Percentiles rank a stretch among this genome's conserved stretches.
These are phyloP conservation scores for Coptodon rendalli DNA, from an alignment of 2,113 vertebrate species.

Conservation along the genomic window DNA sequence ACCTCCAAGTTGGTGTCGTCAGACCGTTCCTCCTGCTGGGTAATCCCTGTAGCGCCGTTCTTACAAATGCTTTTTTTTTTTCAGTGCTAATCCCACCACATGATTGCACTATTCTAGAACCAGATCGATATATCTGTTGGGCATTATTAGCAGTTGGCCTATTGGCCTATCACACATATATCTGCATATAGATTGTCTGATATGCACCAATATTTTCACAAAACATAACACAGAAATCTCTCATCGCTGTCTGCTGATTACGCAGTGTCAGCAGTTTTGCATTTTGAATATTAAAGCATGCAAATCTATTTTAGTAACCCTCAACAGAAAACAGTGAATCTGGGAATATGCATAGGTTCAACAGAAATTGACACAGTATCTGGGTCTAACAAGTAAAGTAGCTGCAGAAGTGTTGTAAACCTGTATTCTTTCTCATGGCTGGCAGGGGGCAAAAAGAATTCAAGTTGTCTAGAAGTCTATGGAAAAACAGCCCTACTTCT, in stretches of 20 bases:
- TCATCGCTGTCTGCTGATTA: neutral
- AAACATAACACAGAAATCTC: neutral
- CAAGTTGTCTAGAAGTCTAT: neutral
- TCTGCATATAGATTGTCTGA: neutral
- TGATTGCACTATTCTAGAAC: neutral
- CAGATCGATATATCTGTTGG: neutral
- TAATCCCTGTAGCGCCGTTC: conserved; percentile 46
- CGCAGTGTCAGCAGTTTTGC: neutral
- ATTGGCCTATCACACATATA: neutral
- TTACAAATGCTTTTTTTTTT: neutral
- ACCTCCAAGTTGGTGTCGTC: conserved; percentile 85
- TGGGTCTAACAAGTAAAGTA: neutral
- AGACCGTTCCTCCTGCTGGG: conserved; percentile 87
- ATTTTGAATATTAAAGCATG: neutral
- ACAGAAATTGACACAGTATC: neutral
- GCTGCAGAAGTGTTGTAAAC: neutral
- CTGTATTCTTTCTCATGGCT: neutral
- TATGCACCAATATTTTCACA: neutral
- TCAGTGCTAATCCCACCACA: neutral
- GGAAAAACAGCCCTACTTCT: neutral
- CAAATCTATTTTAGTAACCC: neutral
- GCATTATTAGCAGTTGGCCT: neutral
- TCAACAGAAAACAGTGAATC: neutral
- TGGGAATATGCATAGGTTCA: neutral
- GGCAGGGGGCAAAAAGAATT: neutral